Conservation (phyloP, 2,113 vertebrate genomes). For the Chrysochloris asiatica region DNA sequence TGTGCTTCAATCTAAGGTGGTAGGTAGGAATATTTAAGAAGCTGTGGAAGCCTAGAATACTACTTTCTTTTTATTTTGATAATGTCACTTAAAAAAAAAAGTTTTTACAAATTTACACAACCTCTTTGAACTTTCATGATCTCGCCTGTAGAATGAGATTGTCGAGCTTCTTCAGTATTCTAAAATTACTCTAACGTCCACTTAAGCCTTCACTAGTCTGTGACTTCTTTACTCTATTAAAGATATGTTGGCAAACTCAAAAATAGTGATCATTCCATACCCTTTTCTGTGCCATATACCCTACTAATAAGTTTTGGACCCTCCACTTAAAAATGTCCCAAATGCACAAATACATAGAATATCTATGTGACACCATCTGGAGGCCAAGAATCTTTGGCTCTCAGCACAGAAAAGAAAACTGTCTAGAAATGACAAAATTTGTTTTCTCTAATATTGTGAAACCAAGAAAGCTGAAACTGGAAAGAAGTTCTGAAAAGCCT, state of each 20-base stretch:
- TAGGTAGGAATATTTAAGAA: neutral
- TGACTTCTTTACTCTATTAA: neutral
- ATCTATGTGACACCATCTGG: neutral
- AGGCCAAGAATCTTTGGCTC: conserved; percentile 7
- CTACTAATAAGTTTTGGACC: conserved; percentile 20
- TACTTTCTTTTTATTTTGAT: neutral
- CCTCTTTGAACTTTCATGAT: neutral
- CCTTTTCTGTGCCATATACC: neutral
- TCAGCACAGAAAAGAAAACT: conserved; percentile 12
- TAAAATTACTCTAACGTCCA: conserved; percentile 11
- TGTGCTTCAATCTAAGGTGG: neutral
- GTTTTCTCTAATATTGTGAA: neutral
- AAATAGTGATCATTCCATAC: neutral
- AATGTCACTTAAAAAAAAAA: neutral
- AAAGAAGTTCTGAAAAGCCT: conserved; percentile 21
- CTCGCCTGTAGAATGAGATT: neutral
- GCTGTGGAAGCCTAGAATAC: neutral
- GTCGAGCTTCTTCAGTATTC: neutral
- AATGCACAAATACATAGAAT: neutral
- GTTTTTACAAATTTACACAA: neutral
- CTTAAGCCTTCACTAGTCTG: neutral
- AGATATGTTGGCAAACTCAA: neutral
- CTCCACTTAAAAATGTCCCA: conserved; percentile 26
- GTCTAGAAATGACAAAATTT: neutral
- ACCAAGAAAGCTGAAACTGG: conserved; percentile 38